Conservation (phyloP, 2,113 vertebrate genomes). For the Myotis lucifugus region DNA sequence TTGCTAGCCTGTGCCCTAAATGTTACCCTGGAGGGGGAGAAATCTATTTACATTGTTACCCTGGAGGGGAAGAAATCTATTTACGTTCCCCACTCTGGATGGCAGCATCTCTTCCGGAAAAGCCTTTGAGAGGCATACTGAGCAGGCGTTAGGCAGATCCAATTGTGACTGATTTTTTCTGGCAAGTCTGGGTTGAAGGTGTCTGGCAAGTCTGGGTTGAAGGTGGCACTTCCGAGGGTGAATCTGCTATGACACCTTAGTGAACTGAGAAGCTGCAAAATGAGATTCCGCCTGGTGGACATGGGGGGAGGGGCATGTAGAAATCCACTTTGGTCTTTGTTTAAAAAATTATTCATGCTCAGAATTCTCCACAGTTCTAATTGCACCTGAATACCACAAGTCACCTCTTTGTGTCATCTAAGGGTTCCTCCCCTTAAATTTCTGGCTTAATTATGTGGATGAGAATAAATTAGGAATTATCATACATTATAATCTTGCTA, state of each 20-base stretch:
- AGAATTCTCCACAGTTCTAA: background rate
- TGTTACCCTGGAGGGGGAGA: background rate
- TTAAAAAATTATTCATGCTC: background rate
- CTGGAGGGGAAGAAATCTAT: background rate
- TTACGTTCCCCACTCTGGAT: background rate
- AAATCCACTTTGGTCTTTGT: background rate
- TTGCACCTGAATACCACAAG: background rate
- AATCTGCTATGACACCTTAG: background rate
- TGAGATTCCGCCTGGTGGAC: background rate
- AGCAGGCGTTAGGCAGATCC: background rate
- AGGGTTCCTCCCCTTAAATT: background rate
- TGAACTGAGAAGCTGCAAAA: background rate
- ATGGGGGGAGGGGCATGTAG: background rate
- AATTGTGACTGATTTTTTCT: background rate
- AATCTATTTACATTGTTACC: background rate
- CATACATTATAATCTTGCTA: background rate
- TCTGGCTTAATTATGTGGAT: conserved; percentile 30
- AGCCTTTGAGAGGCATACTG: background rate
- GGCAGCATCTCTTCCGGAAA: background rate
- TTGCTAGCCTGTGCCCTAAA: background rate
- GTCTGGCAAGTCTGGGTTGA: background rate
- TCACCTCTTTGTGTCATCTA: background rate
- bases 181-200: background rate
- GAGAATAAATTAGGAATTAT: background rate
- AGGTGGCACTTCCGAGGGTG: background rate